Evolutionary conservation across 2,113 vertebrate genomes (phyloP), one percentile per base, ranked within the genome.

Genomic region (Ptyas mucosa): DNA sequence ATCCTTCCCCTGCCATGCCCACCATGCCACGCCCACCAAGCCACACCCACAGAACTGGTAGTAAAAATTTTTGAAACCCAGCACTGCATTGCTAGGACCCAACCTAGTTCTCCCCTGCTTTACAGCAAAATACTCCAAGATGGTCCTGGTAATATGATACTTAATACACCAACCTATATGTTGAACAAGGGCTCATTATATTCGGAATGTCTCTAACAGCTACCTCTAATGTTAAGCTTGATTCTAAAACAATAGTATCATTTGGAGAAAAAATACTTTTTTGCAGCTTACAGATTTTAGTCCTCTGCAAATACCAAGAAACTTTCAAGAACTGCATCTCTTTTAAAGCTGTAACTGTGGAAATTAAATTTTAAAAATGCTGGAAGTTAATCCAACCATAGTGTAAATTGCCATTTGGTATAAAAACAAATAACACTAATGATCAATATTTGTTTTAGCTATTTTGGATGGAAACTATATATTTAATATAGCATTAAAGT

Each of bases 401-500:
- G 12, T 14, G 29, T 43, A 64, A 21, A 1, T 43, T 90, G 43
- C 18, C n/a, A 12, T 90, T 58, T 24, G 23, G 23, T 58, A 24
- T 58, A 24, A 90, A 58, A 69, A 8, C 9, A 90, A 89, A 57
- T 88, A 53, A 20, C 6, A 34, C 8, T 69, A 29, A 20, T 7
- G 8, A 81, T 34, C 49, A 51, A 52, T 75, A 75, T 53, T 75
- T 90, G 61, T 29, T 29, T 18, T 52, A 52, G 49, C n/a, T 18
- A 51, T 89, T 90, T 46, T 24, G 49, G 2, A 21, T 49, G 43
- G 46, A 46, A 93, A 94, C 94, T 18, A 2, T 94, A 61, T 58
- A 54, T 92, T 95, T 96, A 64, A 94, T 96, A 86, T 88, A 92
- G 15, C 26, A 93, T 8, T 3, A 3, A 92, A 8, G 3, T 96